These are phyloP conservation scores for Chironomus riparius DNA, from an alignment of 2,888 invertebrate species.

Conservation along the genomic window DNA sequence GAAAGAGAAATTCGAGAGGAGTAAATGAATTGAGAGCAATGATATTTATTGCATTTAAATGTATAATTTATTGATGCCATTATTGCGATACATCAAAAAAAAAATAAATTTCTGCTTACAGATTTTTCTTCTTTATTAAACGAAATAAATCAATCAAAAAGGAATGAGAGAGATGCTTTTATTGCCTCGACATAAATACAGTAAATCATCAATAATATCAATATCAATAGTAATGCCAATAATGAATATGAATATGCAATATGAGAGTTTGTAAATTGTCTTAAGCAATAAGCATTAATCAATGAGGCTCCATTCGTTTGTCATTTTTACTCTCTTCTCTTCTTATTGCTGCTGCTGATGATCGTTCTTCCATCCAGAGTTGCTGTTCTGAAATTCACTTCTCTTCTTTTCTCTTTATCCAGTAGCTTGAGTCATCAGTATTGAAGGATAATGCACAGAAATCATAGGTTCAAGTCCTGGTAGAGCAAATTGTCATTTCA, in stretches of 20 bases:
- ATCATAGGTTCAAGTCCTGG: no score
- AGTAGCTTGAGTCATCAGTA: no score
- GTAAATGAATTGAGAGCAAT: neutral
- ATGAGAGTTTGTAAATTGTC: neutral
- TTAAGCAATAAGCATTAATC: neutral
- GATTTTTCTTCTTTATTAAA: neutral
- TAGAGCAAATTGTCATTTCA: no score
- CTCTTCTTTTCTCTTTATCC: no score
- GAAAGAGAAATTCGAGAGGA: neutral
- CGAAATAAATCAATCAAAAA: constrained; percentile 17
- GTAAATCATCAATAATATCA: neutral
- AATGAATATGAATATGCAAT: neutral
- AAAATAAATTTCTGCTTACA: neutral
- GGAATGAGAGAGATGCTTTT: neutral
- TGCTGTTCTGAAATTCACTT: no score
- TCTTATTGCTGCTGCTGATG: no score
- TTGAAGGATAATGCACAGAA: no score
- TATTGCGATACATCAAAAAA: constrained; percentile 18
- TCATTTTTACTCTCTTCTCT: neutral
- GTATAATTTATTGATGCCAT: constrained; percentile 14
- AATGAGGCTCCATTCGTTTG: neutral
- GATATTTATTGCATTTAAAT: constrained; percentile 11
- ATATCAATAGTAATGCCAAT: neutral
- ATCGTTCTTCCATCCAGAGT: no score
- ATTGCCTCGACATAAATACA: neutral